Evolutionary conservation across 2,113 vertebrate species (phyloP).

Genomic region (Lampris incognitus): DNA sequence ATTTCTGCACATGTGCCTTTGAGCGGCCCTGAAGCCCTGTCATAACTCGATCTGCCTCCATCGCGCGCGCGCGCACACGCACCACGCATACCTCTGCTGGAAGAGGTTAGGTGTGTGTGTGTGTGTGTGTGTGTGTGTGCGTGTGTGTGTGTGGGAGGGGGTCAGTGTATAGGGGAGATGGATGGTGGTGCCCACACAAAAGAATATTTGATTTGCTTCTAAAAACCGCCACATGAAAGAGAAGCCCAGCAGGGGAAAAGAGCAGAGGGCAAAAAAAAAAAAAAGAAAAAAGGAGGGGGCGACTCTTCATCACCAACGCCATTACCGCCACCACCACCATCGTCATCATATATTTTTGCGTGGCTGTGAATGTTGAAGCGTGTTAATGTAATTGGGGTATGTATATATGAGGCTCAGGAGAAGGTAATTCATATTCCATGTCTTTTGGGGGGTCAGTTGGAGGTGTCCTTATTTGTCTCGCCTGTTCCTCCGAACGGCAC

Average conservation of each 20-base stretch:
- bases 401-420: too few relatives aligned
- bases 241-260: slow-evolving; percentile 59
- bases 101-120: too few relatives aligned
- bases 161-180: slow-evolving; percentile 47
- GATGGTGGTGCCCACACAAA: slow-evolving; percentile 76
- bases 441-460: too few relatives aligned
- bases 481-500: too few relatives aligned
- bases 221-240: slow-evolving; percentile 80
- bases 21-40: slow-evolving; percentile 77
- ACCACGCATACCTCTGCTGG: slow-evolving; percentile 1
- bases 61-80: slow-evolving; percentile 29
- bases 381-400: too few relatives aligned
- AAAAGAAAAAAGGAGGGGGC: slow-evolving; percentile 32
- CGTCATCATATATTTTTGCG: too few relatives aligned
- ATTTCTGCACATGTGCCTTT: slow-evolving; percentile 82
- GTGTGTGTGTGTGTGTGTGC: too few relatives aligned
- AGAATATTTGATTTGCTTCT: slow-evolving; percentile 84
- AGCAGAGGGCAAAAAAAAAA: slow-evolving; percentile 54
- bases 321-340: slow-evolving; percentile 17
- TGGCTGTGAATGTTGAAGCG: too few relatives aligned
- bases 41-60: slow-evolving; percentile 80
- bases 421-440: too few relatives aligned
- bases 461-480: too few relatives aligned
- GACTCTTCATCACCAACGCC: slow-evolving; percentile 38
- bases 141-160: too few relatives aligned